These are phyloP conservation scores for Chlamydotis undulata DNA, from an alignment of 2,113 vertebrate genomes.

Conservation along the genomic window DNA sequence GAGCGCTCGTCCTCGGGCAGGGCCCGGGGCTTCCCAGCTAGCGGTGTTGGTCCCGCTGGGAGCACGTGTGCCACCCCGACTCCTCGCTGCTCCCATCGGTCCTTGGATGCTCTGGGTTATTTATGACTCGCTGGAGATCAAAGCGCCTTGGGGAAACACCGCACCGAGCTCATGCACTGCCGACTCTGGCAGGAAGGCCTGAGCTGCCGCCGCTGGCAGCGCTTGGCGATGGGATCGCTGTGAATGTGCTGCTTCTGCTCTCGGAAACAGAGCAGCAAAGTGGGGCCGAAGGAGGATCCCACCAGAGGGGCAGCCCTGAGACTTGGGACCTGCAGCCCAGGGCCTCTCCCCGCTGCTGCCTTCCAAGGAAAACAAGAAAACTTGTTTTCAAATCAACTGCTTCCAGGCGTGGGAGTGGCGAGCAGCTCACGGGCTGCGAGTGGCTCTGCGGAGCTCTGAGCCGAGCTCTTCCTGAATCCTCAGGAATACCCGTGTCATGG, in stretches of 20 bases:
- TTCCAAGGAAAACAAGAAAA: not conserved
- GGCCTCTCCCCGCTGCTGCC: fast-evolving
- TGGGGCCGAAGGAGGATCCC: not conserved
- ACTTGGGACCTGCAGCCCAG: not conserved
- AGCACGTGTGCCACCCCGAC: not conserved
- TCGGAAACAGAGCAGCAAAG: not conserved
- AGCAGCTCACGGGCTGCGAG: not conserved
- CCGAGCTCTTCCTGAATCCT: not conserved
- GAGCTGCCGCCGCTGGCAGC: not conserved
- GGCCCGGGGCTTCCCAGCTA: not conserved
- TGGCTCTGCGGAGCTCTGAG: not conserved
- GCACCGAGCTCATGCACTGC: fast-evolving
- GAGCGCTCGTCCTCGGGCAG: not conserved
- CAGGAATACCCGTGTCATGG: not conserved
- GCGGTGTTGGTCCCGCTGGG: not conserved
- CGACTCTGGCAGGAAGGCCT: not conserved
- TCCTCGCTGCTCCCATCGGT: not conserved
- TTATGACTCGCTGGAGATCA: not conserved
- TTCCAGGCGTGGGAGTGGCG: not conserved
- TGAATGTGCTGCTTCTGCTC: not conserved
- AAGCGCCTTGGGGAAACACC: not conserved
- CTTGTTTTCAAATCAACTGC: not conserved
- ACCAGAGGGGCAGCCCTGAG: not conserved
- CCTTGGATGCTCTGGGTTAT: not conserved
- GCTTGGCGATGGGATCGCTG: not conserved